Percentiles rank a stretch among this genome's conserved stretches.
Evolutionary conservation across 30 jellyfish, hydroid and myxozoan species (phyloP).

Genomic region (Cassiopea xamachana): DNA sequence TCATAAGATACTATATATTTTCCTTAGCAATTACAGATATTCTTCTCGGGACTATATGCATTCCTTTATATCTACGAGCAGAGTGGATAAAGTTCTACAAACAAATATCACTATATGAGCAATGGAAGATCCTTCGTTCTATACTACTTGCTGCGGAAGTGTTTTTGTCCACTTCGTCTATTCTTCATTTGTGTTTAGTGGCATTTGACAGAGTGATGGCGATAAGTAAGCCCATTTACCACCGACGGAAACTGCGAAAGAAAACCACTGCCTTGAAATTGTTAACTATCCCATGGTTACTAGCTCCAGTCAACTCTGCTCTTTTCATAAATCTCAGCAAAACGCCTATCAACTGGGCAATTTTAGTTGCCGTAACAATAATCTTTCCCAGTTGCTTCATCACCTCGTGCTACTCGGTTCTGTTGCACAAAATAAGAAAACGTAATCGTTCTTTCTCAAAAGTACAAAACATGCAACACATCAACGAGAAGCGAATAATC

Average conservation of each 20-base stretch:
- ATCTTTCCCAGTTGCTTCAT: neutral
- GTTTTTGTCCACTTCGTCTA: neutral
- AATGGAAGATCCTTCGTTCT: neutral
- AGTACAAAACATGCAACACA: neutral
- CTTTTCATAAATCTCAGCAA: neutral
- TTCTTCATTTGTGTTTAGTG: neutral
- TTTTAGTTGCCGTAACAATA: neutral
- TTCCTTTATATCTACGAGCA: slow-evolving; percentile 1
- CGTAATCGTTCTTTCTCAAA: neutral
- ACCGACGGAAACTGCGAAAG: neutral
- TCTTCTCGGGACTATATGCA: neutral
- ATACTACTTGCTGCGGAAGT: neutral
- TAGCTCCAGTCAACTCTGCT: neutral
- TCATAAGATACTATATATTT: neutral
- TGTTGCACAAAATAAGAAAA: neutral
- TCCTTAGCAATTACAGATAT: slow-evolving; percentile 41
- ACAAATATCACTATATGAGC: neutral
- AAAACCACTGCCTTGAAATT: neutral
- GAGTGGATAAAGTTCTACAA: neutral
- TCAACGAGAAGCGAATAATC: neutral
- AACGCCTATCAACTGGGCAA: neutral
- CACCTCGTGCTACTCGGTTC: slow-evolving; percentile 1
- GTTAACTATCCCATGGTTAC: slow-evolving; percentile 3
- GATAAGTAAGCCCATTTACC: neutral
- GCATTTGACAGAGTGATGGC: slow-evolving; percentile 2